These are phyloP conservation scores for Desmophyllum pertusum DNA, from an alignment of 92 coral and sea anemone genomes.

Conservation along the genomic window DNA sequence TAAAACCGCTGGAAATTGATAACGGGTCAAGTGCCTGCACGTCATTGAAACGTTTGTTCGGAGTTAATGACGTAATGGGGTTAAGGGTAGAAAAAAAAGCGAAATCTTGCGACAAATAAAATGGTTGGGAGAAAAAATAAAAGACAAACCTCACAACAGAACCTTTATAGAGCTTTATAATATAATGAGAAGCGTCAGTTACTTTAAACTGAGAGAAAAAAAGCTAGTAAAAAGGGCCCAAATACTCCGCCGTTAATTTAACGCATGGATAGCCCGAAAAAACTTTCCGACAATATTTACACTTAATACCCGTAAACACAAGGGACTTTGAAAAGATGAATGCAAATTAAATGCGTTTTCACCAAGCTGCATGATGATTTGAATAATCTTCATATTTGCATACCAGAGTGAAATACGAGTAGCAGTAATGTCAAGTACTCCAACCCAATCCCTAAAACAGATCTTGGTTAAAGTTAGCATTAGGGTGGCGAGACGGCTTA, in stretches of 20 bases:
- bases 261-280: too few relatives aligned
- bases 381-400: background rate
- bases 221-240: too few relatives aligned
- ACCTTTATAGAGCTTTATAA: too few relatives aligned
- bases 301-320: too few relatives aligned
- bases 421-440: background rate
- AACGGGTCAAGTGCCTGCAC: background rate
- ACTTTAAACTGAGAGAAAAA: too few relatives aligned
- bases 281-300: too few relatives aligned
- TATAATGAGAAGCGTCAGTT: too few relatives aligned
- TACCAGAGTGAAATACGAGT: background rate
- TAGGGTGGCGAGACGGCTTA: background rate
- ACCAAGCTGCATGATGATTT: background rate
- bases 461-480: too few relatives aligned
- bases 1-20: background rate
- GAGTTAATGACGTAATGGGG: too few relatives aligned
- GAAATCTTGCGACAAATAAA: too few relatives aligned
- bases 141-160: background rate
- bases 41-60: background rate
- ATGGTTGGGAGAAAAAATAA: background rate
- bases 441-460: background rate
- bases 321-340: background rate
- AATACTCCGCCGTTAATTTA: too few relatives aligned
- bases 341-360: background rate
- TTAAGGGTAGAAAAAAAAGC: too few relatives aligned